Evolutionary conservation across 1,140 invertebrate genomes (phyloP).

Genomic region (Drosophila athabasca): DNA sequence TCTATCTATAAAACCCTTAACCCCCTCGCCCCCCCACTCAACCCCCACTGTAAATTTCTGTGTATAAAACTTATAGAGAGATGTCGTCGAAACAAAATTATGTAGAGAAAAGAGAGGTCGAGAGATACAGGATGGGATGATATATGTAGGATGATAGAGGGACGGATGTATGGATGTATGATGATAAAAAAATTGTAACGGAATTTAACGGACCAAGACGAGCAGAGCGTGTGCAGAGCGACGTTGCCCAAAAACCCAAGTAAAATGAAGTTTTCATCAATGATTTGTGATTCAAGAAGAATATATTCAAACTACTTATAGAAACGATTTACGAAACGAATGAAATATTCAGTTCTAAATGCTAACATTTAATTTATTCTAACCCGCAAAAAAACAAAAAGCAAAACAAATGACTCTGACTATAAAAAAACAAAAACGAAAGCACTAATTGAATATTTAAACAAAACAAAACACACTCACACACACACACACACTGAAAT

Average conservation of each 20-base stretch:
- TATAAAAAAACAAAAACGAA: constrained; percentile 52
- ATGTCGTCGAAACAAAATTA: constrained; percentile 30
- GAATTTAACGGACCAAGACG: constrained; percentile 81
- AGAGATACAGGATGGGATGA: too few relatives aligned
- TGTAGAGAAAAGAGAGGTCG: constrained; percentile 19
- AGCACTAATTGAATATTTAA: constrained; percentile 67
- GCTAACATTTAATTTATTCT: constrained; percentile 67
- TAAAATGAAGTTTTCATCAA: constrained; percentile 82
- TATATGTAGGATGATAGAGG: background rate
- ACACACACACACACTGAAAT: constrained; percentile 26
- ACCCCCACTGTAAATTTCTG: constrained; percentile 75
- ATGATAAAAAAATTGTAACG: constrained; percentile 72
- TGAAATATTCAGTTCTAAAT: constrained; percentile 67
- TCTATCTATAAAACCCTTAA: constrained; percentile 22
- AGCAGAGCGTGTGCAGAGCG: constrained; percentile 80
- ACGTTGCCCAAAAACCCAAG: constrained; percentile 75
- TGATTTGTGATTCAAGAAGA: constrained; percentile 78
- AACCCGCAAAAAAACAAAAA: constrained; percentile 64
- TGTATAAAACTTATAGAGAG: constrained; percentile 67
- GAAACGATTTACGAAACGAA: constrained; percentile 25
- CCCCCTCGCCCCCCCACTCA: constrained; percentile 19
- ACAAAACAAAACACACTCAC: constrained; percentile 11
- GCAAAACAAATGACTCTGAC: constrained; percentile 73
- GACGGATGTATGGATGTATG: constrained; percentile 1
- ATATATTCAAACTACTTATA: constrained; percentile 71